phyloP scores from a whole-genome alignment of 2,888 invertebrate genomes.

The Marronus borbonicus region DNA sequence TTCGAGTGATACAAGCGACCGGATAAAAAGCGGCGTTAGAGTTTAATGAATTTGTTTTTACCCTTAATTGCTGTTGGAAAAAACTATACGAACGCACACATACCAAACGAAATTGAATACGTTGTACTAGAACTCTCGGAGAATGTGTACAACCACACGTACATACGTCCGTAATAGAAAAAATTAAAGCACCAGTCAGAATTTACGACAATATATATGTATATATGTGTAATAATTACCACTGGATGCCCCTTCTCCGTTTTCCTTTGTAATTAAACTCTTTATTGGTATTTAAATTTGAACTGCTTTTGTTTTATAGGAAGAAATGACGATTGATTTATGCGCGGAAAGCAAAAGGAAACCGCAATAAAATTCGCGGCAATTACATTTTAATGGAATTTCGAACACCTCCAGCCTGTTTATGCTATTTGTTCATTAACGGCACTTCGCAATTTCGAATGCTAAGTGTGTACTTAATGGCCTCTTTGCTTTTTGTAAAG shows the following conservation, averaged over 20 bases:
- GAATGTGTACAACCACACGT: not conserved
- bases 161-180: not conserved
- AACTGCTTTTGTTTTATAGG: constrained; percentile 6
- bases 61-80: constrained; percentile 23
- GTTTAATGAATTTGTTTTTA: constrained; percentile 29
- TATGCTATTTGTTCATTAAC: constrained; percentile 21
- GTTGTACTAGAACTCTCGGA: not conserved
- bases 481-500: constrained; percentile 11
- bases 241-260: not conserved
- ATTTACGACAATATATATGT: not conserved
- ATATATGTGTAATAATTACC: not conserved
- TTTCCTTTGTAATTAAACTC: constrained; percentile 2
- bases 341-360: not conserved
- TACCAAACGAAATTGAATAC: constrained; percentile 2
- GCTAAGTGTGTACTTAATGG: constrained; percentile 30
- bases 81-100: constrained; percentile 7
- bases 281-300: constrained; percentile 9
- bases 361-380: constrained; percentile 28
- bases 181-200: too few relatives aligned
- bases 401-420: constrained; percentile 32
- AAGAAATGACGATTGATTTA: constrained; percentile 19
- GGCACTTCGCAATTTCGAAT: constrained; percentile 21
- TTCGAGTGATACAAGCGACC: constrained; percentile 9
- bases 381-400: constrained; percentile 44
- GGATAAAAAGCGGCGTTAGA: constrained; percentile 28